Percentiles rank a stretch among this genome's conserved stretches.
These are phyloP conservation scores for Pemphredon lugubris DNA, from an alignment of 2,888 invertebrate genomes.

Conservation along the genomic window DNA sequence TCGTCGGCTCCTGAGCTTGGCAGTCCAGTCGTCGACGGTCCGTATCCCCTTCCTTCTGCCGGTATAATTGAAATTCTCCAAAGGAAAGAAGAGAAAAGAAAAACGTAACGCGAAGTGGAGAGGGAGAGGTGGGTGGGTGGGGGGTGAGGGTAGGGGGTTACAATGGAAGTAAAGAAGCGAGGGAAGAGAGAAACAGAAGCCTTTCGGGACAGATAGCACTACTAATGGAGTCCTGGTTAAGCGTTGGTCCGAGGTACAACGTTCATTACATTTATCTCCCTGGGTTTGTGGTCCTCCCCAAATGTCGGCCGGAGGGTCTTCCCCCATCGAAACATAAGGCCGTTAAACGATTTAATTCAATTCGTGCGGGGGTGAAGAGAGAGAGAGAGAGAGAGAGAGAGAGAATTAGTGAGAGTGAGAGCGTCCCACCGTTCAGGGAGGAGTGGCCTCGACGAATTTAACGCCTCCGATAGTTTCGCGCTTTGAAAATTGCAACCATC, in stretches of 20 bases:
- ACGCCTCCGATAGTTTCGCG: conserved; percentile 74
- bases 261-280: conserved; percentile 79
- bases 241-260: conserved; percentile 75
- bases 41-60: conserved; percentile 15
- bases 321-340: conserved; percentile 75
- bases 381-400: too few relatives aligned
- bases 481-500: conserved; percentile 54
- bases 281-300: conserved; percentile 72
- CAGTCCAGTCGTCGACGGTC: conserved; percentile 58
- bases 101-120: too few relatives aligned
- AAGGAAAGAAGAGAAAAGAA: conserved; percentile 32
- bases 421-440: too few relatives aligned
- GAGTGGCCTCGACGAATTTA: conserved; percentile 70
- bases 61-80: conserved; percentile 67
- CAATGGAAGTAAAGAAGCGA: neutral
- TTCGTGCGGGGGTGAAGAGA: conserved; percentile 55
- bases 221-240: conserved; percentile 74
- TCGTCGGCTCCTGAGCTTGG: conserved; percentile 65
- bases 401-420: too few relatives aligned
- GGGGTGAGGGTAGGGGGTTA: conserved; percentile 22
- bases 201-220: conserved; percentile 67
- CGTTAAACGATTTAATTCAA: conserved; percentile 80
- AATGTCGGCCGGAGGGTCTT: conserved; percentile 65
- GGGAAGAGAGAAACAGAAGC: conserved; percentile 46
- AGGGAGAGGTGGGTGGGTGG: conserved; percentile 1